A percentile compares a stretch with the other conserved stretches of the same genome.
Conservation (phyloP, 2,113 vertebrate species). For the Neogobius melanostomus region DNA sequence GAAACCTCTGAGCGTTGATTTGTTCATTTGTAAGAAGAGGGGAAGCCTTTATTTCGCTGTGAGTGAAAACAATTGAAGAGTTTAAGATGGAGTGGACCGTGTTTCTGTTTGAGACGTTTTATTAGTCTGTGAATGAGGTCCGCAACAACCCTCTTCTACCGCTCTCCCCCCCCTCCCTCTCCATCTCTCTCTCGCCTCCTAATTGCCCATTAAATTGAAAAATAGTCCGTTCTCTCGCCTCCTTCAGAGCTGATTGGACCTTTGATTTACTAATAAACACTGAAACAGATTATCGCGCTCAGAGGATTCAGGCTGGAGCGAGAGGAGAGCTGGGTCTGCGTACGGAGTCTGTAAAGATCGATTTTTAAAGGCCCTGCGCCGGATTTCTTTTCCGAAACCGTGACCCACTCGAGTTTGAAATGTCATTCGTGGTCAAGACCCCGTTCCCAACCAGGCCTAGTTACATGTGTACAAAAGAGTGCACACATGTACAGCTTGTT, state of each 20-base stretch:
- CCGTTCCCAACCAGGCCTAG: too few species aligned
- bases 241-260: slow-evolving; percentile 75
- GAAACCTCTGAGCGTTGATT: not conserved
- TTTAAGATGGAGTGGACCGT: not conserved
- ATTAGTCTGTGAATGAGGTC: slow-evolving; percentile 67
- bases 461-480: too few species aligned
- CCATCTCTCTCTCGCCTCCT: slow-evolving; percentile 33
- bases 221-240: slow-evolving; percentile 60
- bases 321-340: slow-evolving; percentile 13
- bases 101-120: slow-evolving; percentile 60
- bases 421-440: too few species aligned
- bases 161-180: not conserved
- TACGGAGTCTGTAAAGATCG: too few species aligned
- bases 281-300: slow-evolving; percentile 38
- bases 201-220: slow-evolving; percentile 81
- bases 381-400: too few species aligned
- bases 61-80: not conserved
- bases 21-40: not conserved
- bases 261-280: slow-evolving; percentile 80
- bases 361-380: too few species aligned
- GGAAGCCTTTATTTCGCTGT: not conserved
- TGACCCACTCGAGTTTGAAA: too few species aligned
- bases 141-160: not conserved
- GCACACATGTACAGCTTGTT: too few species aligned
- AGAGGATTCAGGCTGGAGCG: slow-evolving; percentile 24